Base-by-base conservation (phyloP, 2,888 invertebrate species). In the Toxonevra muliebris region DNA sequence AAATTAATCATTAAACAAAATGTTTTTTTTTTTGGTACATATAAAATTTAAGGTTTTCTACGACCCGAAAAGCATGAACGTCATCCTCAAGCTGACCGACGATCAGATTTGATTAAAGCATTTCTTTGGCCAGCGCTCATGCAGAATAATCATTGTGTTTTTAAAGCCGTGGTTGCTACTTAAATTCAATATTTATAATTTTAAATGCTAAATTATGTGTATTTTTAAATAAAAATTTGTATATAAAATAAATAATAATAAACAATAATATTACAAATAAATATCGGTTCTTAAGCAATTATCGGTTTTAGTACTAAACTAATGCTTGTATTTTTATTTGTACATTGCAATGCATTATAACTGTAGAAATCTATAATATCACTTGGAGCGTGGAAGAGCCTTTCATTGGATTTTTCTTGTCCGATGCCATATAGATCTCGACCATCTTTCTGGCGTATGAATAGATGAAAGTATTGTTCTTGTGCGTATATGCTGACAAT, bases 111-210 rank as follows among this genome's bases (percentile, higher is more conserved):
- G 59, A 92, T 96, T 77, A 90, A 90, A 80, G 90, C 92, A 2
- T 95, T 94, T 85, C 87, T 96, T 62, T 96, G 96, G 96, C 96
- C 96, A 1, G 92, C 94, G 1, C 87, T 96, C 57, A 87, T 94
- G 85, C 92, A 93, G 73, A 90, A 90, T 30, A 91, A 90, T 75
- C 88, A 89, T 54, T 95, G 93, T 83, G 92, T 94, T 68, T 92
- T 93, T 85, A 92, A 95, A 82, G 95, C 94, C 2, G 91, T 95
- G 40, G 95, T 96, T 53, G 89, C 94, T 72, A 95, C 95, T 67
- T 94, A 86, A 85, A 9, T 19, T 42, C 53, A 7, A 53, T 20
- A 12, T 13, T 2, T 55, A 20, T 15, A 15, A 30, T 15, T 11
- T 3, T 30, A 55, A 0, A 11, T 20, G 42, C 19, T 13, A 45